phyloP scores from a whole-genome alignment of 2,113 vertebrate species.

The Rostratula benghalensis region DNA sequence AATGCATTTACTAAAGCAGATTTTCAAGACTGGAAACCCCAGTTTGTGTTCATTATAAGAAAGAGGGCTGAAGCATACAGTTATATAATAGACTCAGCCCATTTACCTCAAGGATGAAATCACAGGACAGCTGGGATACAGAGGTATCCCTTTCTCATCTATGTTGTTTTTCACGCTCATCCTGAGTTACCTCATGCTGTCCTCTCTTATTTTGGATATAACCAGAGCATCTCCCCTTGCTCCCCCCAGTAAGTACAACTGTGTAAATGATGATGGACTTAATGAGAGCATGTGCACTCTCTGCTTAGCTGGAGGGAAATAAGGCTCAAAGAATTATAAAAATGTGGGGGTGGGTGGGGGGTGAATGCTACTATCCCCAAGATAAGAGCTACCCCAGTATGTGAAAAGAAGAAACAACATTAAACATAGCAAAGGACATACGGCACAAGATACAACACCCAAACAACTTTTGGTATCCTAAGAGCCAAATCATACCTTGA shows the following conservation, averaged over 20 bases:
- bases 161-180: not conserved
- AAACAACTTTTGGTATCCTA: not conserved
- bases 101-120: not conserved
- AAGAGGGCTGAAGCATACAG: not conserved
- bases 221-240: rapidly evolving
- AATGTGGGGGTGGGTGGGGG: not conserved
- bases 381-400: not conserved
- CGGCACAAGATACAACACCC: not conserved
- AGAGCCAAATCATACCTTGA: not conserved
- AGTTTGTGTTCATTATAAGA: rapidly evolving
- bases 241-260: not conserved
- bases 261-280: not conserved
- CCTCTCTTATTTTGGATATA: not conserved
- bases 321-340: not conserved
- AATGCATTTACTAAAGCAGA: not conserved
- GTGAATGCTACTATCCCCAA: not conserved
- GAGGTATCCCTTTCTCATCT: not conserved
- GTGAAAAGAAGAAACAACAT: not conserved
- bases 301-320: not conserved
- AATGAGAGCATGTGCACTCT: not conserved
- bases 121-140: not conserved
- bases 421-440: not conserved
- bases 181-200: rapidly evolving
- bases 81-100: not conserved
- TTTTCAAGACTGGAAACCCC: not conserved